phyloP scores from a whole-genome alignment of 2,888 invertebrate genomes.

The Aplocera efformata region DNA sequence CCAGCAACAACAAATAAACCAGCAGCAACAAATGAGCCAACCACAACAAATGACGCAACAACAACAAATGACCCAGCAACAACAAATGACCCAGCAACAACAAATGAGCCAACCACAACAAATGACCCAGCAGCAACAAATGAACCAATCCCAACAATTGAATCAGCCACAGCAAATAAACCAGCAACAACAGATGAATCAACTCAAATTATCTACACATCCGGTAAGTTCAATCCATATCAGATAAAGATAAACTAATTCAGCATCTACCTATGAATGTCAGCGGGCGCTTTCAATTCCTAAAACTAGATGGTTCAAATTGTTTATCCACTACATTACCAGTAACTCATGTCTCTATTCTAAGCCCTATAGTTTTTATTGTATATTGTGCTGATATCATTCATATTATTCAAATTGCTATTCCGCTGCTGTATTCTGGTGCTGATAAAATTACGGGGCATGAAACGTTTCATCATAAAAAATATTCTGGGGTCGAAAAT shows the following conservation, averaged over 20 bases:
- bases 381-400: too few relatives aligned
- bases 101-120: constrained; percentile 4
- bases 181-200: constrained; percentile 44
- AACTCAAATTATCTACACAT: constrained; percentile 61
- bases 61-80: constrained; percentile 7
- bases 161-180: background rate
- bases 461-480: too few relatives aligned
- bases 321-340: too few relatives aligned
- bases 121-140: background rate
- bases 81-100: constrained; percentile 28
- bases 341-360: too few relatives aligned
- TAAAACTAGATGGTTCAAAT: too few relatives aligned
- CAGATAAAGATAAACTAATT: background rate
- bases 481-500: too few relatives aligned
- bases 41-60: constrained; percentile 23
- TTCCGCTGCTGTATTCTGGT: too few relatives aligned
- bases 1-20: constrained; percentile 8
- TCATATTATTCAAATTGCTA: too few relatives aligned
- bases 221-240: constrained; percentile 42
- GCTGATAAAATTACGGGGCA: too few relatives aligned
- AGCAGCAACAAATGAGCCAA: constrained; percentile 4
- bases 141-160: too few relatives aligned
- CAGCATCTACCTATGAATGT: background rate
- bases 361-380: too few relatives aligned
- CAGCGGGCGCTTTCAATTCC: too few relatives aligned